These are phyloP conservation scores for Vicugna pacos DNA, from an alignment of 2,113 vertebrate genomes.

Conservation along the genomic window DNA sequence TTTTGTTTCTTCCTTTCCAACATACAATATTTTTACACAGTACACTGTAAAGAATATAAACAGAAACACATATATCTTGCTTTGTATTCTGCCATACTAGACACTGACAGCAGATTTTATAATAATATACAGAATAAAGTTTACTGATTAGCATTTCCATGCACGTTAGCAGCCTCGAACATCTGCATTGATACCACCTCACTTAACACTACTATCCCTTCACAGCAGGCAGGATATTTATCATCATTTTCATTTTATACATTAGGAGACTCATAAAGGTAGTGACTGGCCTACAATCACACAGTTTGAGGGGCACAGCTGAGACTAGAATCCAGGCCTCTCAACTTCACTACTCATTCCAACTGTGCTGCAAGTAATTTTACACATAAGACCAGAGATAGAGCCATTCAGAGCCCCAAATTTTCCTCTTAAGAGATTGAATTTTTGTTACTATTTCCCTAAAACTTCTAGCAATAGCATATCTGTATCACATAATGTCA, in stretches of 20 bases:
- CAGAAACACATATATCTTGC: neutral
- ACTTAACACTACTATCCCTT: neutral
- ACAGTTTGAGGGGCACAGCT: neutral
- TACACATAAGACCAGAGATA: neutral
- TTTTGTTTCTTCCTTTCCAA: neutral
- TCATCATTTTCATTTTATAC: neutral
- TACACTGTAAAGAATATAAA: neutral
- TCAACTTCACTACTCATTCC: neutral
- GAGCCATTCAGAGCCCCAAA: neutral
- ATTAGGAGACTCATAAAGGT: neutral
- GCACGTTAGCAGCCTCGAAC: neutral
- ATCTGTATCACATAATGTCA: neutral
- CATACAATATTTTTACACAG: neutral
- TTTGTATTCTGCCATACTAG: neutral
- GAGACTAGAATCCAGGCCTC: neutral
- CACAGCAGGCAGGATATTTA: neutral
- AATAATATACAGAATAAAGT: neutral
- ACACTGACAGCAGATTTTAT: neutral
- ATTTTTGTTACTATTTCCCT: conserved; percentile 16
- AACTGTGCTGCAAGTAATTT: neutral
- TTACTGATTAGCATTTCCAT: neutral
- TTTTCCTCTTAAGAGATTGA: neutral
- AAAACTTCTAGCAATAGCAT: conserved; percentile 14
- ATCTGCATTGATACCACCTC: neutral
- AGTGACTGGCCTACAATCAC: neutral